Evolutionary conservation across 2,888 invertebrate species (phyloP).

Genomic region (Apamea monoglypha): DNA sequence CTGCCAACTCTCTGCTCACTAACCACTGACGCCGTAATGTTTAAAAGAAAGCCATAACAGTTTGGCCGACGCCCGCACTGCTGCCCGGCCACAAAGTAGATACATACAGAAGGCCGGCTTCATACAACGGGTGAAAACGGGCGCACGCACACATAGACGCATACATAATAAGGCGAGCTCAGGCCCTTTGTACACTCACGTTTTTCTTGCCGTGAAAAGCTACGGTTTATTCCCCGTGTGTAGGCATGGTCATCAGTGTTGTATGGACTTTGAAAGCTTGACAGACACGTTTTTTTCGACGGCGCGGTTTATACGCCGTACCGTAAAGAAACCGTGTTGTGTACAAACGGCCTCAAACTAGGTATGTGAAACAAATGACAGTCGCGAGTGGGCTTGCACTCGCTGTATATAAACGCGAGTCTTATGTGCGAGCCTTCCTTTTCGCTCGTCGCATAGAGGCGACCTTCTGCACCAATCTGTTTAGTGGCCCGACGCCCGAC

Average conservation of each 20-base stretch:
- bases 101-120: not conserved
- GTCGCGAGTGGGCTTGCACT: not conserved
- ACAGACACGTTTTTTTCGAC: not conserved
- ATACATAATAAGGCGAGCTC: not conserved
- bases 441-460: not conserved
- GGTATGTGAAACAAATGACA: not conserved
- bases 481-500: conserved; percentile 4
- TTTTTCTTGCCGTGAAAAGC: not conserved
- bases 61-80: conserved; percentile 56
- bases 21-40: conserved; percentile 46
- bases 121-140: not conserved
- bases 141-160: too few species aligned
- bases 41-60: conserved; percentile 66
- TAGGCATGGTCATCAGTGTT: not conserved
- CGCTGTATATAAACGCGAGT: not conserved
- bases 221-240: not conserved
- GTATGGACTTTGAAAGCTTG: not conserved
- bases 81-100: not conserved
- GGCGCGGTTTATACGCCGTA: not conserved
- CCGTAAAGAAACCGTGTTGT: too few species aligned
- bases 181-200: not conserved
- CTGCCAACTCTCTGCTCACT: conserved; percentile 47
- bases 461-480: conserved; percentile 4
- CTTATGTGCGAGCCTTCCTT: not conserved
- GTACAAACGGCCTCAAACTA: not conserved